These are phyloP conservation scores for Hylomyscus alleni DNA, from an alignment of 2,797 vertebrate species.

Conservation along the genomic window DNA sequence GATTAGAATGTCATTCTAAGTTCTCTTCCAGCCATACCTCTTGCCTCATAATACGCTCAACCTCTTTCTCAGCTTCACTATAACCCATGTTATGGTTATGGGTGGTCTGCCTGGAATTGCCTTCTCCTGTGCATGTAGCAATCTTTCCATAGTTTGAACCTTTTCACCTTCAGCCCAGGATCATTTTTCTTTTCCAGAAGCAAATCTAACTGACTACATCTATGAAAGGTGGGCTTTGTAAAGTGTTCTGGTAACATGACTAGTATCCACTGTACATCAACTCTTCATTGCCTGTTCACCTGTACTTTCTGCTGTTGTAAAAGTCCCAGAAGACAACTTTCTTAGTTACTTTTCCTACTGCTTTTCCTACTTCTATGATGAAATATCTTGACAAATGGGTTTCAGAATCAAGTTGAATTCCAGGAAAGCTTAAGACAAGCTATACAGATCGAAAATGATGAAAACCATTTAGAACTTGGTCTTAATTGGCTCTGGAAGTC, in stretches of 20 bases:
- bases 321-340: neutral
- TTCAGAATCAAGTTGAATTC: constrained; percentile 63
- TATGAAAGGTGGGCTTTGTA: neutral
- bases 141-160: neutral
- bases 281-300: neutral
- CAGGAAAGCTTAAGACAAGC: constrained; percentile 8
- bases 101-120: neutral
- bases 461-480: constrained; percentile 3
- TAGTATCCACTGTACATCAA: neutral
- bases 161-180: neutral
- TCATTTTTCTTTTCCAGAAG: constrained; percentile 45
- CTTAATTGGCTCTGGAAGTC: neutral
- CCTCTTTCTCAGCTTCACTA: neutral
- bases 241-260: neutral
- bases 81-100: accelerated
- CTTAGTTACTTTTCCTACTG: neutral
- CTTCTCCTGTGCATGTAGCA: neutral
- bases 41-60: neutral
- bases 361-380: neutral
- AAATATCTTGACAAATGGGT: neutral
- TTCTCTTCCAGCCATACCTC: neutral
- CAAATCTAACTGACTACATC: neutral
- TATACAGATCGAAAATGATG: neutral
- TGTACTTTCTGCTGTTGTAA: neutral
- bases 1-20: neutral